Evolutionary conservation across 2,888 invertebrate species (phyloP).

Genomic region (Eustalomyia histrio): DNA sequence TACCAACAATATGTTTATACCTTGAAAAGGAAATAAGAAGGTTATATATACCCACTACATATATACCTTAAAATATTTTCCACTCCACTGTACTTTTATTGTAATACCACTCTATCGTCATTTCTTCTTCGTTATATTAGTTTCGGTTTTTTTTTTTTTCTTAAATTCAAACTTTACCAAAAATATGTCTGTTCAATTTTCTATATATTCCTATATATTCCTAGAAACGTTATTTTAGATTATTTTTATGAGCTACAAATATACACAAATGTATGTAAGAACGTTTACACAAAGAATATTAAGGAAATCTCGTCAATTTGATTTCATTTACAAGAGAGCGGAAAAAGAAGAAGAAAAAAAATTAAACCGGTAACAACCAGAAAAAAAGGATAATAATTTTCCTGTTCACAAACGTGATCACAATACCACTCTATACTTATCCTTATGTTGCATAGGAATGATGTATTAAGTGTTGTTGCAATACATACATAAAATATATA

Average conservation of each 20-base stretch:
- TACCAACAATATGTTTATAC: too few species aligned
- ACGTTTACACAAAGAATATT: slow-evolving; percentile 36
- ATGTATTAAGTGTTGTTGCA: slow-evolving; percentile 46
- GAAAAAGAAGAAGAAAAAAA: slow-evolving; percentile 31
- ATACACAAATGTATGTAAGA: slow-evolving; percentile 23
- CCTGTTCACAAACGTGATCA: slow-evolving; percentile 62
- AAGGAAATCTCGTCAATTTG: slow-evolving; percentile 68
- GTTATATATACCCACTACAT: too few species aligned
- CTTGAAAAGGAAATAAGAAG: too few species aligned
- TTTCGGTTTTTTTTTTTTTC: neutral
- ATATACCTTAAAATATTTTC: too few species aligned
- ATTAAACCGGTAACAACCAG: slow-evolving; percentile 23
- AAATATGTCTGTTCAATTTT: slow-evolving; percentile 46
- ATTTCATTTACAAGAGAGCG: slow-evolving; percentile 60
- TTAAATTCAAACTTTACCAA: neutral
- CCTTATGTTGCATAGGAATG: slow-evolving; percentile 37
- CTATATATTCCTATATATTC: neutral
- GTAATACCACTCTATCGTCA: slow-evolving; percentile 24
- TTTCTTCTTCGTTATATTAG: slow-evolving; percentile 4
- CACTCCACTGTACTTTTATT: slow-evolving; percentile 25
- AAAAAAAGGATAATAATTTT: slow-evolving; percentile 61
- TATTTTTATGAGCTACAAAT: slow-evolving; percentile 49
- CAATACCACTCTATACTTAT: slow-evolving; percentile 27
- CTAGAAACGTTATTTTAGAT: slow-evolving; percentile 38
- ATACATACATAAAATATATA: neutral